Base-by-base conservation (phyloP, 2,113 vertebrate species). In the Cranoglanis bouderius region DNA sequence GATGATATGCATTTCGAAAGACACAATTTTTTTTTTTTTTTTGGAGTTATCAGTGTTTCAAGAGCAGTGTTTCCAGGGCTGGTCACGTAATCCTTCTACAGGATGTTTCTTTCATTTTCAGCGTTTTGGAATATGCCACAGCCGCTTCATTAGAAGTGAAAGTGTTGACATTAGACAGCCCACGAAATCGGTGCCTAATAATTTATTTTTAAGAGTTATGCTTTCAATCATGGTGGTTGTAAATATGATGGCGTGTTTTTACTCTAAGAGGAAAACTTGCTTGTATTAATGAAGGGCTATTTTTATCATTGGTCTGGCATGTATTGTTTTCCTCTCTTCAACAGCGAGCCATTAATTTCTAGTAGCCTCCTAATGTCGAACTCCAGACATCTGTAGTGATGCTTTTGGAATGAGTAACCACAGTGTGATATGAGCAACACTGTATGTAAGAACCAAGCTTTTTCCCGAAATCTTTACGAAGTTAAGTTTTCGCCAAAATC, bases 31-130 rank as follows among this genome's bases (percentile, higher is more conserved):
- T n/a, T n/a, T n/a, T n/a, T n/a, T n/a, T 74, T 40, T 70, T 83
- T 12, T 80, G 4, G 6, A 59, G 80, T 80, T 85, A n/a, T 82
- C 5, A 53, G n/a, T 85, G 26, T 70, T 89, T 59, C 16, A 55
- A 85, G 85, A 40, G 35, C 74, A 81, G 21, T 35, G 55, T n/a
- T 6, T 75, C 38, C 80, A 81, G 12, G 63, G 24, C 51, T 46
- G 40, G 57, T 85, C 75, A 32, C 9, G n/a, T 82, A 89, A 89
- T 83, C 53, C 21, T 21, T 85, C 53, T 82, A 85, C 89, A 85
- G 46, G 87, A 91, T 84, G 80, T 49, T 70, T 84, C 92, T 61
- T 86, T 81, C 83, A 55, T 77, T 80, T 89, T 43, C 82, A 61
- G 75, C 65, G 59, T 86, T 70, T 38, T 67, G 26, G 88, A 83